Percentiles rank a stretch among this genome's conserved stretches.
phyloP scores from a whole-genome alignment of 2,888 invertebrate genomes.

The Archaeoteleia sp. region DNA sequence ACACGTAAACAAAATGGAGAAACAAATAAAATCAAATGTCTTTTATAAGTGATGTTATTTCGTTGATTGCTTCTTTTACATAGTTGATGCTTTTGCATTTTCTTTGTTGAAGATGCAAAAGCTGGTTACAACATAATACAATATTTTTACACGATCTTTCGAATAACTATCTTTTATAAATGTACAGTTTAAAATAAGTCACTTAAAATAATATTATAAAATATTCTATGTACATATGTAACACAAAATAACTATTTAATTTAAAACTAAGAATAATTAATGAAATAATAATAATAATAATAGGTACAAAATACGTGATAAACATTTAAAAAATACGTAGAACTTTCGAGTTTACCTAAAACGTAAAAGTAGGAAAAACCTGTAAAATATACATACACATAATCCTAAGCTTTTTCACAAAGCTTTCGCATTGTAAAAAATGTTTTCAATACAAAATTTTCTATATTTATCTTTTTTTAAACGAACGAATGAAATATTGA shows the following conservation, averaged over 20 bases:
- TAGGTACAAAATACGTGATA: too few species aligned
- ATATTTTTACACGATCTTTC: conserved; percentile 44
- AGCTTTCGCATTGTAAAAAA: conserved; percentile 9
- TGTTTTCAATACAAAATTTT: conserved; percentile 40
- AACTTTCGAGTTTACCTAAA: too few species aligned
- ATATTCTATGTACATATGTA: conserved; percentile 46
- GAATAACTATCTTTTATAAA: conserved; percentile 30
- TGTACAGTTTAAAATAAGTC: conserved; percentile 36
- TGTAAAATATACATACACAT: too few species aligned
- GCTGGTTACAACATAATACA: conserved; percentile 51
- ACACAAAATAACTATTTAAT: conserved; percentile 39
- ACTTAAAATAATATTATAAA: conserved; percentile 18
- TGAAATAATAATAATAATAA: too few species aligned
- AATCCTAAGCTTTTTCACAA: too few species aligned
- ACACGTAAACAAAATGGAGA: conserved; percentile 6
- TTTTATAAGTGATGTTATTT: conserved; percentile 39
- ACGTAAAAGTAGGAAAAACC: too few species aligned
- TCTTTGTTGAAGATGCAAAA: conserved; percentile 6
- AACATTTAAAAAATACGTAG: too few species aligned
- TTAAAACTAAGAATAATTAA: conserved; percentile 43
- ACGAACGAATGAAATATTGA: conserved; percentile 26
- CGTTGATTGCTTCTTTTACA: conserved; percentile 25
- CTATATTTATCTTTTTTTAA: conserved; percentile 31
- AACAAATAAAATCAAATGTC: conserved; percentile 17
- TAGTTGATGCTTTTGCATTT: neutral